A percentile compares a stretch with the other conserved stretches of the same genome.
These are phyloP conservation scores for mouse (Mus musculus) DNA, from an alignment of 2,113 vertebrate species.

Conservation along the genomic window GRCm39 chr8:100490501-100491000, in stretches of 20 bases:
- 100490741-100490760: neutral
- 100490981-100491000: neutral
- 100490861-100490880: neutral
- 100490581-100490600: neutral
- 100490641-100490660: constrained; percentile 32
- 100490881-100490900: neutral
- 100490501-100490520: neutral
- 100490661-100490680: neutral
- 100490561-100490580: neutral
- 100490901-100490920: too few relatives aligned
- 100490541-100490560: neutral
- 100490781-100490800: neutral
- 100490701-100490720: neutral
- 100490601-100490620: neutral
- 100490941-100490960: neutral
- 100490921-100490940: neutral
- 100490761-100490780: neutral
- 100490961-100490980: neutral
- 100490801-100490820: neutral
- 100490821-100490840: neutral
- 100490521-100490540: neutral
- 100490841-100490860: neutral
- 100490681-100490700: neutral
- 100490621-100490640: neutral
- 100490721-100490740: neutral